Base-by-base conservation (phyloP, 1,140 invertebrate species). In the Drosophila pseudoobscura region DNA sequence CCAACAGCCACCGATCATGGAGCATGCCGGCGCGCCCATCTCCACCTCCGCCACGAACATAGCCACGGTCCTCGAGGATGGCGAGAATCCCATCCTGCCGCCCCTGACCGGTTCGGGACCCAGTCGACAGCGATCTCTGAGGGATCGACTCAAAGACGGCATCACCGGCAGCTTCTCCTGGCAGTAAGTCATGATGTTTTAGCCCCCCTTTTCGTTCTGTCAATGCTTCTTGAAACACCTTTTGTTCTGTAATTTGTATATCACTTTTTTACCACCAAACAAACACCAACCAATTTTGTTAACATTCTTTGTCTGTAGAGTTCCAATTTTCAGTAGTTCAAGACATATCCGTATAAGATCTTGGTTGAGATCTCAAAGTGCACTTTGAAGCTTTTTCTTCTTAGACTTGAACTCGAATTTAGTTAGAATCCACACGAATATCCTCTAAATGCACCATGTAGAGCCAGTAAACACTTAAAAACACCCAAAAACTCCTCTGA, bases 131-230 rank as follows among this genome's bases (percentile, higher is more conserved):
- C 94, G 94, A 41, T 94, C 94, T 1, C 91, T 96, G 75, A 95
- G 95, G 89, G 95, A 96, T 89, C 93, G 95, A 20, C 93, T 96
- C 44, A 93, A 94, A 84, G 95, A 96, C 50, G 95, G 95, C 77
- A 95, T 96, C 91, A 94, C 95, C 31, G 94, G 94, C 88, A 95
- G 95, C 90, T 95, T 95, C 83, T 93, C 94, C 73, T 95, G 95
- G 95, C 95, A 95, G 95, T 95, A 93, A 95, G 95, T 95, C 90
- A 46, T 58, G 29, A 68, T 45, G 47, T 39, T 58, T 44, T 43
- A 47, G 47, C 45, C 55, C 49, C 1, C 46, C 0, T 41, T 44
- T 71, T 66, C 77, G 35, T 39, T 39, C 35, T 39, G 35, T 49
- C 45, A 60, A 54, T 31, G 82, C 63, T 80, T 82, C 55, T 80